Base-by-base conservation (phyloP, 2,113 vertebrate genomes). In the Pseudopipra pipra region DNA sequence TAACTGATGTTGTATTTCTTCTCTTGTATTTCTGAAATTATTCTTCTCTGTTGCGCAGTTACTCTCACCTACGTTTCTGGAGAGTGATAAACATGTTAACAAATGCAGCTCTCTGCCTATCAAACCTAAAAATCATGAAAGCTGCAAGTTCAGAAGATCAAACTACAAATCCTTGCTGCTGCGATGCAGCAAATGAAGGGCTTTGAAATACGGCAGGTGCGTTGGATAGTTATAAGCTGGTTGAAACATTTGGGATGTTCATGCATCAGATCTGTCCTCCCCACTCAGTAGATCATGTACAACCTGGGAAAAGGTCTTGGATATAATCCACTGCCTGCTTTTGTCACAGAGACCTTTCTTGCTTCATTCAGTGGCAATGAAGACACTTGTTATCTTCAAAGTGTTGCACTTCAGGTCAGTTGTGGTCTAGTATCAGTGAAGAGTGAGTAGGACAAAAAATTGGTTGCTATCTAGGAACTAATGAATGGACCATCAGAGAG, bases 291-390 rank as follows among this genome's bases (percentile, higher is more conserved):
- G 49, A 52, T 59, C 35, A 31, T 0, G 31, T 27, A 33, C 35
- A 52, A 31, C 9, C 19, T 27, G 47, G 46, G 33, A 80, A 63
- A 90, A 33, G 15, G 16, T 90, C 35, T 47, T 71, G 9, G 47
- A 21, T 62, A 22, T 55, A 83, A 74, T 41, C 24, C 39, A 33
- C 33, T 27, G 14, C 14, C 41, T 46, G 19, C 46, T 75, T 87
- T 41, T 77, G 35, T 86, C 58, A 85, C 0, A 0, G 28, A 79
- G 52, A 80, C 25, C 2, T 2, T 62, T 66, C 75, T 44, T 79
- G 28, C 37, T 67, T 56, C 44, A 14, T 80, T 55, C 0, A 0
- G 41, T 12, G 30, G 21, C 31, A 65, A 37, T 0, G 3, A 82
- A 76, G 49, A 80, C 63, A 49, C 19, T 2, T 8, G 20, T 59